Evolutionary conservation across 2,797 vertebrate species (phyloP).

Genomic region (Alfaro cultratus): DNA sequence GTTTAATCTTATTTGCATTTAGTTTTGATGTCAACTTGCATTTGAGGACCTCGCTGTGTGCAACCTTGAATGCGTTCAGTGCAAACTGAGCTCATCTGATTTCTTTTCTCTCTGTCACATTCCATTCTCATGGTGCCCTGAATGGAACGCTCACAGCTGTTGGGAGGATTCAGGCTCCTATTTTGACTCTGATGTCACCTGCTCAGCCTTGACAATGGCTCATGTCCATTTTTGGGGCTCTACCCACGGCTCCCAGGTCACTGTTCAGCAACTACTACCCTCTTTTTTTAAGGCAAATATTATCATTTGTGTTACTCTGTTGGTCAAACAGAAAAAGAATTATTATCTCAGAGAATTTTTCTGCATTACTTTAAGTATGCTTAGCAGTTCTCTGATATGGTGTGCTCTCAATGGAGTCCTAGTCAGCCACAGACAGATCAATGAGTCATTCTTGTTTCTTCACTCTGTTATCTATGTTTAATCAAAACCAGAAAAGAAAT

Average conservation of each 20-base stretch:
- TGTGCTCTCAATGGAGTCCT: background rate
- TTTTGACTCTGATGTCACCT: slow-evolving; percentile 74
- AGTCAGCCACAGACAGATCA: background rate
- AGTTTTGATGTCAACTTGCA: background rate
- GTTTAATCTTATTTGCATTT: background rate
- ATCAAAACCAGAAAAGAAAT: background rate
- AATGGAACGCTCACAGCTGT: slow-evolving; percentile 70
- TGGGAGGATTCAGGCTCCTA: slow-evolving; percentile 54
- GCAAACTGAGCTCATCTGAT: slow-evolving; percentile 51
- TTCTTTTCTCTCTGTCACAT: slow-evolving; percentile 47
- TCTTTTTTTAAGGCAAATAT: background rate
- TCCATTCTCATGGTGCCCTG: slow-evolving; percentile 63
- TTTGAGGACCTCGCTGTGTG: slow-evolving; percentile 10
- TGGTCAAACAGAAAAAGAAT: background rate
- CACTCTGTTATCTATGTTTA: background rate
- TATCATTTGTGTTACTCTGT: slow-evolving; percentile 3
- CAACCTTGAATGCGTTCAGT: slow-evolving; percentile 36
- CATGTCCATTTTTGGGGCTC: slow-evolving; percentile 61
- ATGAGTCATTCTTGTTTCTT: background rate
- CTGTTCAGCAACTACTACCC: slow-evolving; percentile 2
- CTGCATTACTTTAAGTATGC: background rate
- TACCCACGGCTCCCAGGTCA: slow-evolving; percentile 25
- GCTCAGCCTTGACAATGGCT: slow-evolving; percentile 61
- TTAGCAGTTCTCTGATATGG: background rate
- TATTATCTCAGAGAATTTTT: background rate